phyloP scores from a whole-genome alignment of 2,113 vertebrate species.

The Tetraodon nigroviridis region DNA sequence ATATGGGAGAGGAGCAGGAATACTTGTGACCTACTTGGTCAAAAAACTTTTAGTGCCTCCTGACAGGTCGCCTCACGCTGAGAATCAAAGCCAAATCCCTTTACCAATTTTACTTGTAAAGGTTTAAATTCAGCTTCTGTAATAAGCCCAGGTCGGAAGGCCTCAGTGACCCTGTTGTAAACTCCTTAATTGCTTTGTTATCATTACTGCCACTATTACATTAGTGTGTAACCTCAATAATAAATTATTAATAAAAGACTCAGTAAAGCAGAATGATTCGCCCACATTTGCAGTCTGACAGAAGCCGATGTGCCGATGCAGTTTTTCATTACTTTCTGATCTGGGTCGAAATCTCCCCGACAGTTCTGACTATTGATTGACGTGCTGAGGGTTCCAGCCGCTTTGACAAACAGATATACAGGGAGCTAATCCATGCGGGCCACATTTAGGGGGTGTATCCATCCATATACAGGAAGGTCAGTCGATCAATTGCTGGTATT shows the following conservation, averaged over 20 bases:
- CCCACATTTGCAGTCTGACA: slow-evolving; percentile 2
- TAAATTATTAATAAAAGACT: too few relatives aligned
- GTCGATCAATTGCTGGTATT: slow-evolving; percentile 69
- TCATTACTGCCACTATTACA: too few relatives aligned
- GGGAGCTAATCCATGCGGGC: slow-evolving; percentile 70
- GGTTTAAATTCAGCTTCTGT: too few relatives aligned
- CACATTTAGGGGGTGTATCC: slow-evolving; percentile 60
- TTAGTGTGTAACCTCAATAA: too few relatives aligned
- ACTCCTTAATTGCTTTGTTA: too few relatives aligned
- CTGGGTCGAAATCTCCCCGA: slow-evolving; percentile 59
- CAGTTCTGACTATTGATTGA: slow-evolving; percentile 69
- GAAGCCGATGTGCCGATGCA: slow-evolving; percentile 18
- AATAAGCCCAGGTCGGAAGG: too few relatives aligned
- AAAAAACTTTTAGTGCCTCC: slow-evolving; percentile 48
- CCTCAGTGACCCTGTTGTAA: too few relatives aligned
- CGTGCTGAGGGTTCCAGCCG: slow-evolving; percentile 59
- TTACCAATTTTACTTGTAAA: too few relatives aligned
- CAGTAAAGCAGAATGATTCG: too few relatives aligned
- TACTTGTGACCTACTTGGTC: slow-evolving; percentile 74
- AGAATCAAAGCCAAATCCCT: slow-evolving; percentile 14
- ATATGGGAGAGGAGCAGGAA: slow-evolving; percentile 68
- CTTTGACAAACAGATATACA: slow-evolving; percentile 68
- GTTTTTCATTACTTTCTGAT: slow-evolving; percentile 46
- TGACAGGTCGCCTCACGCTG: slow-evolving; percentile 47
- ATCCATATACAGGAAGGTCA: slow-evolving; percentile 78